Evolutionary conservation across 2,888 invertebrate species (phyloP), one percentile per base, ranked within the genome.

Genomic region (Scelioninae gen. 2): DNA sequence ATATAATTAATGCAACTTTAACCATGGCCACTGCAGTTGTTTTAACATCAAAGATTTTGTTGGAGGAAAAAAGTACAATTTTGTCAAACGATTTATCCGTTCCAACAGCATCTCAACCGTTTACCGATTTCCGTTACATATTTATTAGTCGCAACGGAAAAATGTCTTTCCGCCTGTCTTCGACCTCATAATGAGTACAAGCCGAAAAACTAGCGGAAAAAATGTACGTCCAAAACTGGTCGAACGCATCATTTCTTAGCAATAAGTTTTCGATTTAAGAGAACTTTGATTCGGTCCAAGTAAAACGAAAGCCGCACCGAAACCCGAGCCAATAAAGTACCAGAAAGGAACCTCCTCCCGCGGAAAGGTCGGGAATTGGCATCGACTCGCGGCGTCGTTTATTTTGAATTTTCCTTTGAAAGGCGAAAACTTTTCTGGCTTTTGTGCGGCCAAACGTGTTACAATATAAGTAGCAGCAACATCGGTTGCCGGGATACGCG

Each of bases 401-500:
- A 65, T 71, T 68, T 71, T 45, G 65, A 63, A 63, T 64, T 58
- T 71, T 58, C 13, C 52, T 48, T 68, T 58, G 50, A 71, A 71
- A 58, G 52, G 57, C 46, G 63, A 53, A 71, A 71, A 71, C 46
- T 75, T 60, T 64, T 31, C 68, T 52, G 65, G 72, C 75, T 75
- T 75, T 75, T 75, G 68, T 71, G 74, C 68, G 74, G 67, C 71
- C 68, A 50, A 63, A 65, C 67, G 69, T 68, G 75, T 72, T 75
- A 72, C 75, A 75, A 75, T 75, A 69, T 75, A 75, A 75, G 75
- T 75, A 64, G 75, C 53, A 72, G 75, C 46, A 69, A 72, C 69
- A 72, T 72, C 75, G 71, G 75, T 68, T 72, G 75, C 64, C 35
- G 43, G 63, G 55, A 69, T 65, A 65, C 58, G 63, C 73, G 73